Percentiles rank a stretch among this genome's conserved stretches.
Evolutionary conservation across 2,888 invertebrate genomes (phyloP).

Genomic region (Synanthedon vespiformis): DNA sequence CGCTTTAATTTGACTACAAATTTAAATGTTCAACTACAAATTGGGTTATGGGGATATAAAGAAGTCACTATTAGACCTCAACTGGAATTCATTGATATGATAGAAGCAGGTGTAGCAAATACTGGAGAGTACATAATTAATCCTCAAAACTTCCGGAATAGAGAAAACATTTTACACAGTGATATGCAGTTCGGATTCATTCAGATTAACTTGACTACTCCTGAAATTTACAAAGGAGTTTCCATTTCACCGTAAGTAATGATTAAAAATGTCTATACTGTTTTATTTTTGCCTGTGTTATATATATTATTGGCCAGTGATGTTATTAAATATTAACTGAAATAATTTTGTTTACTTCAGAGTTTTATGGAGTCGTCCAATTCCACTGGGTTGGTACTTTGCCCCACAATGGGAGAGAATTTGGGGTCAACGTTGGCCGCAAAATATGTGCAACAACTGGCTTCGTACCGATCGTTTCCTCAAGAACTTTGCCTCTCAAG

Average conservation of each 20-base stretch:
- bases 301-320: neutral
- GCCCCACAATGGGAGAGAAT: constrained; percentile 87
- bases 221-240: constrained; percentile 74
- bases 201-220: constrained; percentile 87
- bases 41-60: constrained; percentile 91
- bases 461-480: constrained; percentile 83
- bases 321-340: too few relatives aligned
- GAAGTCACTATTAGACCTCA: constrained; percentile 86
- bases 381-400: constrained; percentile 95
- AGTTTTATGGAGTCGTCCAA: constrained; percentile 90
- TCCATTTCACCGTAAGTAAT: constrained; percentile 79
- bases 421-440: constrained; percentile 86
- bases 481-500: constrained; percentile 87
- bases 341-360: constrained; percentile 24
- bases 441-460: constrained; percentile 90
- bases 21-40: constrained; percentile 79
- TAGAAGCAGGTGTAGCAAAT: constrained; percentile 76
- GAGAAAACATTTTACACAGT: constrained; percentile 75
- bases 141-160: constrained; percentile 77
- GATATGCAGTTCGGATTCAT: constrained; percentile 89
- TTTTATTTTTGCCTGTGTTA: neutral
- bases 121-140: constrained; percentile 79
- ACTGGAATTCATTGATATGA: constrained; percentile 81
- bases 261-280: neutral
- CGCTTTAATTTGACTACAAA: constrained; percentile 87